These are phyloP conservation scores for Drosophila kambysellisi DNA, from an alignment of 2,888 invertebrate species.

Conservation along the genomic window DNA sequence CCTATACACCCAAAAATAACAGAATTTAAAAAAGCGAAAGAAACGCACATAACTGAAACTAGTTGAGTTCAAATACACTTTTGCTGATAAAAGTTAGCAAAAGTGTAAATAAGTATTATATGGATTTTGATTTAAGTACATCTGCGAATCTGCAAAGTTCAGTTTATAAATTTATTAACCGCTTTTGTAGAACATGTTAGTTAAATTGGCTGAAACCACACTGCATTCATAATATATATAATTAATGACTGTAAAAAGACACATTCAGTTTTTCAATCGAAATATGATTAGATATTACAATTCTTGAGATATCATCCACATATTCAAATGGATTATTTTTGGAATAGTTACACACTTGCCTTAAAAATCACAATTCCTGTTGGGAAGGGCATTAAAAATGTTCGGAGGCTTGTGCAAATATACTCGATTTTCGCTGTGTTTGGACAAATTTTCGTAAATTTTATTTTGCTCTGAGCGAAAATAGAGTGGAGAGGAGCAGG, in stretches of 20 bases:
- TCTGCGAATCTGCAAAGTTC: neutral
- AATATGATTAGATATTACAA: neutral
- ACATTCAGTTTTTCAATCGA: neutral
- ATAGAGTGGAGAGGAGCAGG: neutral
- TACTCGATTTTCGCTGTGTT: slow-evolving; percentile 19
- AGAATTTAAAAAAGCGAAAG: neutral
- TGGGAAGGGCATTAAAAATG: neutral
- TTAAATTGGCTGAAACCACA: neutral
- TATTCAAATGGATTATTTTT: neutral
- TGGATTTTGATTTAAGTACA: neutral
- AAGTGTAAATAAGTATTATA: neutral
- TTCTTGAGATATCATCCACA: neutral
- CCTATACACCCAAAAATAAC: neutral
- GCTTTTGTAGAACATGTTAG: neutral
- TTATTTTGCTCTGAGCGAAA: slow-evolving; percentile 1
- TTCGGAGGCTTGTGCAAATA: slow-evolving; percentile 27
- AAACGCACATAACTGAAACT: neutral
- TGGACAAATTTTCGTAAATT: slow-evolving; percentile 37
- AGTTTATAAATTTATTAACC: neutral
- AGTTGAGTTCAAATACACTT: neutral
- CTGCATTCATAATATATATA: neutral
- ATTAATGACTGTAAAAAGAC: neutral
- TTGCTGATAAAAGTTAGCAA: neutral
- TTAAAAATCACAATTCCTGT: neutral
- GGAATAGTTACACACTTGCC: neutral